Evolutionary conservation across 2,113 vertebrate species (phyloP).

Genomic region (Esox niger): DNA sequence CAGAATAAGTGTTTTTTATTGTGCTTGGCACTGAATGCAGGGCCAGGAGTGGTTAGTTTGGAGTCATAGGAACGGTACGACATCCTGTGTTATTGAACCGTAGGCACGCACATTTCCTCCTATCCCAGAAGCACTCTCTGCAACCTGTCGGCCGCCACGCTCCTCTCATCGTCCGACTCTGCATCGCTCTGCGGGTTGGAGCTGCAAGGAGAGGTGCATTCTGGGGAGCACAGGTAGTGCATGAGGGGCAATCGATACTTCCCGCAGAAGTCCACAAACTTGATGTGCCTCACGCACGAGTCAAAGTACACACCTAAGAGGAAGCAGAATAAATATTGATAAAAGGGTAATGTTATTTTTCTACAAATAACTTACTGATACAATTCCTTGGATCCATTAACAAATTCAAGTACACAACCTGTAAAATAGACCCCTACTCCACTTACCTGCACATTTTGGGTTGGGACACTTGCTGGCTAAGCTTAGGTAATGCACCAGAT

Average conservation of each 20-base stretch:
- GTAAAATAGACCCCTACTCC: too few relatives aligned
- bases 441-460: slow-evolving; percentile 90
- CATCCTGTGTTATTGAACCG: too few relatives aligned
- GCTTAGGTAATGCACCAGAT: slow-evolving; percentile 84
- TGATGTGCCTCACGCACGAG: slow-evolving; percentile 96
- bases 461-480: slow-evolving; percentile 97
- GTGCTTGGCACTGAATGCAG: too few relatives aligned
- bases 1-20: too few relatives aligned
- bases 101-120: slow-evolving; percentile 9
- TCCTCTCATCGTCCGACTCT: slow-evolving; percentile 91
- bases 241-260: slow-evolving; percentile 97
- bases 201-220: slow-evolving; percentile 91
- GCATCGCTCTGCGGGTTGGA: slow-evolving; percentile 94
- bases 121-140: slow-evolving; percentile 96
- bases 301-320: slow-evolving; percentile 94
- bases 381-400: too few relatives aligned
- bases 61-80: too few relatives aligned
- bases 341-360: too few relatives aligned
- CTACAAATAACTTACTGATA: too few relatives aligned
- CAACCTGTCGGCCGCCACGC: slow-evolving; percentile 85
- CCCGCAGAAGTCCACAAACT: slow-evolving; percentile 98
- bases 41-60: too few relatives aligned
- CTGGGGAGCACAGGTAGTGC: slow-evolving; percentile 98
- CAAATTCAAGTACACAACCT: too few relatives aligned
- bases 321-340: too few relatives aligned